Evolutionary conservation across 2,888 invertebrate genomes (phyloP), one percentile per base, ranked within the genome.

Genomic region (Penaeus monodon): DNA sequence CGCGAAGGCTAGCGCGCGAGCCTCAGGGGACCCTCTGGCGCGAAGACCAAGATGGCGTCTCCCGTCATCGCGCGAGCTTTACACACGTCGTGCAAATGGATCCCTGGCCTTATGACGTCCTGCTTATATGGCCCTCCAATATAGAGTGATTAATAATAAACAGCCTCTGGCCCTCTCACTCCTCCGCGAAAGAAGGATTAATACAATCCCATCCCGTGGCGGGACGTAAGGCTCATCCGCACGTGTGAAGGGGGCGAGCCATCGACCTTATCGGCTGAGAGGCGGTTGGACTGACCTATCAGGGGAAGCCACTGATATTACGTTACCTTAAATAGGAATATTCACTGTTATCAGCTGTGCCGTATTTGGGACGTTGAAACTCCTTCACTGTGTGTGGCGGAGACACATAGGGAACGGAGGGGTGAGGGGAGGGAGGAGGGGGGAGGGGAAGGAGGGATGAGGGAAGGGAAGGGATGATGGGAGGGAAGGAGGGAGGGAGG

Each of bases 111-210:
- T 74, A 74, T 83, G 73, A 29, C 38, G 82, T 57, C 24, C 63
- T 24, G 82, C 82, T 73, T 74, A 83, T 83, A 83, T 74, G 82
- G 82, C 49, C 74, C 63, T 63, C 63, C 82, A 83, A 74, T 83
- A 83, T 73, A 83, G 57, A 83, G 82, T 83, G 82, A 83, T 83
- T 83, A 73, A 83, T 83, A 83, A 83, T 83, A 83, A 74, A 63
- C 63, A 73, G 33, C 73, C 82, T 14, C 17, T 57, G 57, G 57
- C 57, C 57, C 20, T 20, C 74, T 64, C 82, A 38, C 63, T 33
- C 63, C 73, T 64, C 74, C n/a, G 33, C 38, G 73, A 20, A 10
- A 49, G 64, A 29, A 64, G 64, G 57, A 49, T n/a, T 3, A 64
- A 27, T 22, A 65, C 38, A 33, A 27, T 64, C 22, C 83, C 77